These are phyloP conservation scores for Corbicula japonica DNA, from an alignment of 2,888 invertebrate genomes.

Conservation along the genomic window DNA sequence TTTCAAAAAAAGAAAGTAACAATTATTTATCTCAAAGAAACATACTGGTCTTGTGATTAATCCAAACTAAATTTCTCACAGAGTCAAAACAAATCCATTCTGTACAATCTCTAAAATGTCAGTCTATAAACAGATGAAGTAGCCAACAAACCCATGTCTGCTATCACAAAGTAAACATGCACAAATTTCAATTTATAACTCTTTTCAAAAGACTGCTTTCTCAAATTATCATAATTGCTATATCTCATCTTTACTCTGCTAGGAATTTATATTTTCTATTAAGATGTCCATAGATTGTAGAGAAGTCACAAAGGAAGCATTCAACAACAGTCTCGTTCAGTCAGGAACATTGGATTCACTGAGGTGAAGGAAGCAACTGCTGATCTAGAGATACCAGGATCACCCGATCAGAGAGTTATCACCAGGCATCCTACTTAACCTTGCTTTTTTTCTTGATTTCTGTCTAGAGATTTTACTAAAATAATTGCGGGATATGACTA, in stretches of 20 bases:
- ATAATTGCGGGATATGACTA: too few species aligned
- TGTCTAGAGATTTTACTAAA: too few species aligned
- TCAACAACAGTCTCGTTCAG: not conserved
- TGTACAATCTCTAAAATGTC: slow-evolving; percentile 1
- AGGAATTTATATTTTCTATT: slow-evolving; percentile 14
- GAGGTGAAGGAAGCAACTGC: slow-evolving; percentile 6
- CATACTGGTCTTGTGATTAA: too few species aligned
- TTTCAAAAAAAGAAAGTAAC: too few species aligned
- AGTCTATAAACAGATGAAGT: not conserved
- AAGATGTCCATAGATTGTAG: slow-evolving; percentile 9
- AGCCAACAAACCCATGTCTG: too few species aligned
- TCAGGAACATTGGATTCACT: not conserved
- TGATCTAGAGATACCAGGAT: not conserved
- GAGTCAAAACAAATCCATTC: too few species aligned
- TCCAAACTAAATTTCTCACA: too few species aligned
- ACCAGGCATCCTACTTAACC: too few species aligned
- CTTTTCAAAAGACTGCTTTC: slow-evolving; percentile 20
- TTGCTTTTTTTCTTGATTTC: too few species aligned
- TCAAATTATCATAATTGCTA: slow-evolving; percentile 31
- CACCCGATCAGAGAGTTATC: too few species aligned
- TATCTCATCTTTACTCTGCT: slow-evolving; percentile 25
- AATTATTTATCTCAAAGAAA: too few species aligned
- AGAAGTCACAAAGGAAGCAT: not conserved
- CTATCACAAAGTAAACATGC: slow-evolving; percentile 47
- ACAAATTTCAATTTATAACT: slow-evolving; percentile 38